phyloP scores from a whole-genome alignment of 2,888 invertebrate species.

The Masnerella sp. region DNA sequence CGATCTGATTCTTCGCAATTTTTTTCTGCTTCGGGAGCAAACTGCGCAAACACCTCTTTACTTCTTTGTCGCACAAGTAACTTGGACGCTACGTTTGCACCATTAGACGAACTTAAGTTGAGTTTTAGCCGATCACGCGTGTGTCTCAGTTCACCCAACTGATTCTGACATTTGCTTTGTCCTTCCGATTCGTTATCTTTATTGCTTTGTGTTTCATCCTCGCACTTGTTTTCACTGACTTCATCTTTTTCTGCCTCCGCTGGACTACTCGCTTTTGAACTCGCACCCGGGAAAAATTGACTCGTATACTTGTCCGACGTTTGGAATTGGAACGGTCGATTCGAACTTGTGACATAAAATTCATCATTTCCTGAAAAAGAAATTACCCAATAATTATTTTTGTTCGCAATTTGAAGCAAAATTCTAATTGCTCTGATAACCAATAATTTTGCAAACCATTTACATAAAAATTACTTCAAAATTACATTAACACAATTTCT shows the following conservation, averaged over 20 bases:
- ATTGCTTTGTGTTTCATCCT: constrained; percentile 44
- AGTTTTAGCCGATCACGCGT: constrained; percentile 85
- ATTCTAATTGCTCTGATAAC: no score
- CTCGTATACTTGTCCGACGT: constrained; percentile 79
- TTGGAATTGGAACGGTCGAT: constrained; percentile 83
- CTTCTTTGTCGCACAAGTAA: constrained; percentile 53
- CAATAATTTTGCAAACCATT: no score
- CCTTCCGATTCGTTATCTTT: constrained; percentile 22
- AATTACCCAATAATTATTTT: no score
- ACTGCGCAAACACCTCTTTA: constrained; percentile 33
- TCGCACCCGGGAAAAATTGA: constrained; percentile 85
- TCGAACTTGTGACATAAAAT: constrained; percentile 86
- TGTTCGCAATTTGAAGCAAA: no score
- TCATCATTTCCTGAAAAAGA: constrained; percentile 81
- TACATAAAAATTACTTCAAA: no score
- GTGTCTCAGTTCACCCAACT: constrained; percentile 84
- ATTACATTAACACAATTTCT: no score
- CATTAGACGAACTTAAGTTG: constrained; percentile 79
- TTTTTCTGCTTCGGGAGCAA: constrained; percentile 18
- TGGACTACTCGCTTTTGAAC: constrained; percentile 47
- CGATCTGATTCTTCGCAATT: constrained; percentile 8
- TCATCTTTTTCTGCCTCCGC: background rate
- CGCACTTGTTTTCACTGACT: constrained; percentile 38
- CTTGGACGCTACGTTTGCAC: constrained; percentile 29
- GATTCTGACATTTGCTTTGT: constrained; percentile 64